Conservation (phyloP, 2,797 vertebrate genomes). For the Semaprochilodus insignis region DNA sequence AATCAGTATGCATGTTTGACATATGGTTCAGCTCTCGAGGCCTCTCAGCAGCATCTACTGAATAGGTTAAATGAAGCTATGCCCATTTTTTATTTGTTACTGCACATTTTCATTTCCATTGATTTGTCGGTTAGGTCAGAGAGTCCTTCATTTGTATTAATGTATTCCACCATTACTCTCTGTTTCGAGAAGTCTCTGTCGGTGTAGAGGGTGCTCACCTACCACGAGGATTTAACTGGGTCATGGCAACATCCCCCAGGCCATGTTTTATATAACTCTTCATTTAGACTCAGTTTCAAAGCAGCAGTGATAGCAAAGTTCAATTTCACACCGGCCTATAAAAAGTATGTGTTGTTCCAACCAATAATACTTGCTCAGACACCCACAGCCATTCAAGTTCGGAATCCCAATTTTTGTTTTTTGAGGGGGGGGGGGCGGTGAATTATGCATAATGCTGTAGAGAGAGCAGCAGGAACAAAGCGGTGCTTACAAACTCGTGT, state of each 20-base stretch:
- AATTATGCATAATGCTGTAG: conserved; percentile 31
- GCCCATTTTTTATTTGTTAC: conserved; percentile 57
- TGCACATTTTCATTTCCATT: conserved; percentile 71
- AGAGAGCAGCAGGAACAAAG: background rate
- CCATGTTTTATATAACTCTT: conserved; percentile 71
- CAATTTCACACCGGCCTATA: conserved; percentile 63
- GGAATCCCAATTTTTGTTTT: conserved; percentile 13
- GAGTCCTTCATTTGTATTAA: conserved; percentile 68
- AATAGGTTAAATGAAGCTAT: conserved; percentile 67
- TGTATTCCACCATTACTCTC: conserved; percentile 71
- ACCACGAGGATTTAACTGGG: conserved; percentile 71
- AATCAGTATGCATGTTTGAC: conserved; percentile 63
- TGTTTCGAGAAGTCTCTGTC: conserved; percentile 56
- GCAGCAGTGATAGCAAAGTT: conserved; percentile 63
- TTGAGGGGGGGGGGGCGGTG: background rate
- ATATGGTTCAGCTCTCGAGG: conserved; percentile 39
- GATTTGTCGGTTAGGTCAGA: conserved; percentile 75
- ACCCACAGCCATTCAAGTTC: conserved; percentile 40
- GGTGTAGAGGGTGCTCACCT: conserved; percentile 63
- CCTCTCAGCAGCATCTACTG: conserved; percentile 52
- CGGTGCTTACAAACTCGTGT: background rate
- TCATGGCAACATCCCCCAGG: conserved; percentile 67
- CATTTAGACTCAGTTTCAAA: conserved; percentile 70
- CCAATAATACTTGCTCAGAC: conserved; percentile 36
- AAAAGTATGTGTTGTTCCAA: conserved; percentile 41